Evolutionary conservation across 2,113 vertebrate species (phyloP), one percentile per base, ranked within the genome.

Genomic region (Salminus brasiliensis): DNA sequence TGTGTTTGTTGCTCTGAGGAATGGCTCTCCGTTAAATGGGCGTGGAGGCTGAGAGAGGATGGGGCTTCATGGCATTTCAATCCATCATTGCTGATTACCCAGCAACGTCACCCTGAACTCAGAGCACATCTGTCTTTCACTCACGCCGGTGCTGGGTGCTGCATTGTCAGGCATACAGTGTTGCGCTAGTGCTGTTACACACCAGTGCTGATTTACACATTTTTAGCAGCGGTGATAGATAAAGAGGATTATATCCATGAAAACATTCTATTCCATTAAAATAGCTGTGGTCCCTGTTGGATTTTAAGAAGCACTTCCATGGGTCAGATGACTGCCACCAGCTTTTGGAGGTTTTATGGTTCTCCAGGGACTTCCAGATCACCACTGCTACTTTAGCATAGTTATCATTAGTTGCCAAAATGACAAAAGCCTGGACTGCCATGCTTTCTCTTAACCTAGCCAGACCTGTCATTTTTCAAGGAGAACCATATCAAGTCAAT

Each of bases 21-120:
- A 95, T 94, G 60, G 84, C 90, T 89, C 88, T 27, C 94, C 92
- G 93, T 32, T 89, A 80, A 76, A 80, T 68, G 68, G 68, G 72
- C 59, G 59, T 53, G 72, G 53, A 69, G 74, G 71, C 41, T 74
- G 93, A 94, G 94, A 91, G 89, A 92, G 92, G 91, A 93, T 92
- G 92, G 88, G 89, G 91, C 93, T 93, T 91, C 86, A 2, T 81
- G 83, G 87, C 90, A 85, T 93, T 92, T 92, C 93, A 91, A 94
- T 96, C 94, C 93, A 95, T 96, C 95, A 95, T 93, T 94, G 92
- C 93, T 95, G 92, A 95, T 96, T 94, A 95, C 93, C 88, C 93
- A 92, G 89, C 93, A 91, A 94, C 89, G 91, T 94, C 94, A 94
- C 79, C 90, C 80, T 0, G 88, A 93, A 92, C 93, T 92, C 89